A percentile compares a stretch with the other conserved stretches of the same genome.
Evolutionary conservation across 2,888 invertebrate species (phyloP).

Genomic region (Agriotes lineatus): DNA sequence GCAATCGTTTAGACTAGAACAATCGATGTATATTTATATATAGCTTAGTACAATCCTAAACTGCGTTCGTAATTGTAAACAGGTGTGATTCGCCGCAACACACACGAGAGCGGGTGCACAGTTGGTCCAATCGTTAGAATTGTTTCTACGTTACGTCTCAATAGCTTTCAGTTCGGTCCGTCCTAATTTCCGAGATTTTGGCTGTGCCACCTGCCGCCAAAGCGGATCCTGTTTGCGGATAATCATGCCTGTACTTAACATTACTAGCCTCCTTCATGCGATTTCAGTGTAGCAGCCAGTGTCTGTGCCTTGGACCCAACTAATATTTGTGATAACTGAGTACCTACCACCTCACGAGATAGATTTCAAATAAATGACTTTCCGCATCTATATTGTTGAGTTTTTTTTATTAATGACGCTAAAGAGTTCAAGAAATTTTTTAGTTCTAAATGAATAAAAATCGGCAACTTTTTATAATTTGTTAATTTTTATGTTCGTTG

Average conservation of each 20-base stretch:
- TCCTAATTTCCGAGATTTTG: too few species aligned
- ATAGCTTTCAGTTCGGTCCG: not conserved
- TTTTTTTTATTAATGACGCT: constrained; percentile 11
- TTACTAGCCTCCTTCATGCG: constrained; percentile 43
- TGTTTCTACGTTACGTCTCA: not conserved
- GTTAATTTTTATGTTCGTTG: too few species aligned
- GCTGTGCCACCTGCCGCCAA: too few species aligned
- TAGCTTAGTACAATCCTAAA: constrained; percentile 44
- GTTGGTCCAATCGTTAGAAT: not conserved
- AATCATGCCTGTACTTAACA: constrained; percentile 29
- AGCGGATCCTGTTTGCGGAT: constrained; percentile 27
- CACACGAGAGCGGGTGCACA: not conserved
- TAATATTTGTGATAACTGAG: constrained; percentile 65
- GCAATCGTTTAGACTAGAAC: constrained; percentile 45
- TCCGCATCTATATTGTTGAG: constrained; percentile 58
- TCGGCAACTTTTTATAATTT: too few species aligned
- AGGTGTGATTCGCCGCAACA: constrained; percentile 20
- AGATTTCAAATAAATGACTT: constrained; percentile 63
- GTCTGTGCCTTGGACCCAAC: constrained; percentile 65
- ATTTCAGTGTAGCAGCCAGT: constrained; percentile 63
- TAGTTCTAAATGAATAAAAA: too few species aligned
- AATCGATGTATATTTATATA: constrained; percentile 45
- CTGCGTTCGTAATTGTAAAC: constrained; percentile 39
- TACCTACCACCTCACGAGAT: constrained; percentile 64
- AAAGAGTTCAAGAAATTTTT: too few species aligned